Evolutionary conservation across 2,888 invertebrate genomes (phyloP), one percentile per base, ranked within the genome.

Genomic region (Metopia argyrocephala): DNA sequence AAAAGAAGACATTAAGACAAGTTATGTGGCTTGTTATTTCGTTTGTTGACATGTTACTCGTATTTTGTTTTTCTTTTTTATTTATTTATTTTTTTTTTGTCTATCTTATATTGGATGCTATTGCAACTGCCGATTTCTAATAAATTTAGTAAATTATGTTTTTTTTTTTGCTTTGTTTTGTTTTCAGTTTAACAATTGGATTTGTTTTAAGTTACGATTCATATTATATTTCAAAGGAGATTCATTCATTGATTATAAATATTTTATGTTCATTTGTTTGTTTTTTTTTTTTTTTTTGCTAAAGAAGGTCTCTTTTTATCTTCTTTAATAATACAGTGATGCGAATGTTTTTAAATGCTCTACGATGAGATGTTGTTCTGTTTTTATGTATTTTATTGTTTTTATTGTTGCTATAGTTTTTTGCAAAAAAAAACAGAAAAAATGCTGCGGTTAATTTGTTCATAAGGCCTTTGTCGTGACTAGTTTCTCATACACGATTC

Each of bases 401-500:
- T 12, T 57, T 45, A 20, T 31, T 56, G 15, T 66, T 61, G 66
- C 27, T 52, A 27, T 38, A 52, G 27, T 64, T 64, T 45, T 59
- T 76, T 76, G 69, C 76, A 64, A 70, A 52, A n/a, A n/a, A n/a
- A n/a, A n/a, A n/a, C n/a, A n/a, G n/a, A n/a, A n/a, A n/a, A n/a
- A 75, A 62, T 46, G 62, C 20, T 73, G 76, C 57, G 69, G 80
- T 70, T 79, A 76, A 84, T 82, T 83, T 84, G 79, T 82, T 79
- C 83, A 83, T 82, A 84, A 82, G 83, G 86, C 86, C 87, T 83
- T 57, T 74, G 75, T 87, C 89, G 89, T 89, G 89, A 89, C 89
- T 88, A 65, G 83, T 85, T 83, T 84, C 84, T 84, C 84, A 85
- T 86, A 86, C 89, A 89, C 88, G 89, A 89, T 87, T 89, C 84